These are phyloP conservation scores for Cathartes aura DNA, from an alignment of 2,113 vertebrate genomes.

Conservation along the genomic window DNA sequence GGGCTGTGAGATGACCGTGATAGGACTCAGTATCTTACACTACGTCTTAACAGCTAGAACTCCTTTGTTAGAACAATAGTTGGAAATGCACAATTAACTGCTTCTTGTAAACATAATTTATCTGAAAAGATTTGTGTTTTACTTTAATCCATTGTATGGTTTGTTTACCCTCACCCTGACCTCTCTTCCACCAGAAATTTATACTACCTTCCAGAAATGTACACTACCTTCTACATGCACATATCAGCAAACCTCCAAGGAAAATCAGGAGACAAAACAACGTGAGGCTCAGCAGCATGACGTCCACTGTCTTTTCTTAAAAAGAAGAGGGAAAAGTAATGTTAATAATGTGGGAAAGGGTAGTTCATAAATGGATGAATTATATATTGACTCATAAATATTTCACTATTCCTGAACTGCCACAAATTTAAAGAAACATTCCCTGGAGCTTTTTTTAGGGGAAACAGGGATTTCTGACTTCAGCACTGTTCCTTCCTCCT, in stretches of 20 bases:
- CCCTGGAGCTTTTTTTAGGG: neutral
- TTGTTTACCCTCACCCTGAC: neutral
- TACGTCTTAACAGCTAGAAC: neutral
- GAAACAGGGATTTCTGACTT: neutral
- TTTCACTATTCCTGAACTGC: neutral
- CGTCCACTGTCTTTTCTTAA: neutral
- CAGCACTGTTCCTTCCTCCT: neutral
- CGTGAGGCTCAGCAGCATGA: neutral
- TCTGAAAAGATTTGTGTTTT: neutral
- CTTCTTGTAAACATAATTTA: neutral
- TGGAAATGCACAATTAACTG: neutral
- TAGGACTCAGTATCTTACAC: neutral
- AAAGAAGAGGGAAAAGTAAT: neutral
- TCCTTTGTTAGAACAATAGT: neutral
- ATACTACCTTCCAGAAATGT: neutral
- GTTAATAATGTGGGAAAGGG: neutral
- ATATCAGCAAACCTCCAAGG: conserved; percentile 15
- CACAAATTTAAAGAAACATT: neutral
- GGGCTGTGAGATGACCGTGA: neutral
- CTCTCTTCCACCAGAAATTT: neutral
- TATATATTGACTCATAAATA: neutral
- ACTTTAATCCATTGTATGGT: neutral
- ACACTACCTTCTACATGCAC: conserved; percentile 32
- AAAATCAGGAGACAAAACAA: neutral
- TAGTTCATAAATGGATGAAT: neutral